Percentiles rank a stretch among this genome's conserved stretches.
Evolutionary conservation across 2,113 vertebrate species (phyloP).

Genomic region (Megalops atlanticus): DNA sequence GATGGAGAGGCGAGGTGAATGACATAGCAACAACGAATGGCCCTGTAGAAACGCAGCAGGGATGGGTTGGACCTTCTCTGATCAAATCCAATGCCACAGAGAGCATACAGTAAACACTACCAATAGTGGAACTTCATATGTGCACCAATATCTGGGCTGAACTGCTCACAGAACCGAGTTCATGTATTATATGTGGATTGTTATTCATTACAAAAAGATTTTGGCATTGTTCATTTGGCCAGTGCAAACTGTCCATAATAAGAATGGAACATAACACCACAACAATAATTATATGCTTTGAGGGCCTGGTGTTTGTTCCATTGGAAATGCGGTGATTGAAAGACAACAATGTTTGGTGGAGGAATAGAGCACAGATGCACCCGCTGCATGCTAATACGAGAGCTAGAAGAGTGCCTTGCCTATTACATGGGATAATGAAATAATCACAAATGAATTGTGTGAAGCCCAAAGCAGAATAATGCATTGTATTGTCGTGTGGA

Average conservation of each 20-base stretch:
- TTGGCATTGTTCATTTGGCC: neutral
- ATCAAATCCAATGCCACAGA: too few relatives aligned
- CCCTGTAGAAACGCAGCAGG: constrained; percentile 5
- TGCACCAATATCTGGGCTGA: too few relatives aligned
- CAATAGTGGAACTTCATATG: too few relatives aligned
- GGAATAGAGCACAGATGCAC: neutral
- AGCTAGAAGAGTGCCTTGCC: neutral
- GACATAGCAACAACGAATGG: constrained; percentile 24
- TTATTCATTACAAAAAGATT: neutral
- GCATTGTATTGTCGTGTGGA: neutral
- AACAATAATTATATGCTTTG: too few relatives aligned
- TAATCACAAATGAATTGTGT: neutral
- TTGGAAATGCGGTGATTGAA: neutral
- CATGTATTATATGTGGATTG: neutral
- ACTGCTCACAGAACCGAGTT: too few relatives aligned
- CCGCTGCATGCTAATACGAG: neutral
- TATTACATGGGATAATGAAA: neutral
- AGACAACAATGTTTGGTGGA: neutral
- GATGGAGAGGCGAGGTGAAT: constrained; percentile 18
- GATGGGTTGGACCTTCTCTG: neutral
- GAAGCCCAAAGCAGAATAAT: neutral
- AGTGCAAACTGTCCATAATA: neutral
- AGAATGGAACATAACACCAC: too few relatives aligned
- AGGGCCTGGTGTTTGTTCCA: neutral
- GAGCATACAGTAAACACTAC: too few relatives aligned